Conservation (phyloP, 2,888 invertebrate species). For the Muschampia plurimacula region DNA sequence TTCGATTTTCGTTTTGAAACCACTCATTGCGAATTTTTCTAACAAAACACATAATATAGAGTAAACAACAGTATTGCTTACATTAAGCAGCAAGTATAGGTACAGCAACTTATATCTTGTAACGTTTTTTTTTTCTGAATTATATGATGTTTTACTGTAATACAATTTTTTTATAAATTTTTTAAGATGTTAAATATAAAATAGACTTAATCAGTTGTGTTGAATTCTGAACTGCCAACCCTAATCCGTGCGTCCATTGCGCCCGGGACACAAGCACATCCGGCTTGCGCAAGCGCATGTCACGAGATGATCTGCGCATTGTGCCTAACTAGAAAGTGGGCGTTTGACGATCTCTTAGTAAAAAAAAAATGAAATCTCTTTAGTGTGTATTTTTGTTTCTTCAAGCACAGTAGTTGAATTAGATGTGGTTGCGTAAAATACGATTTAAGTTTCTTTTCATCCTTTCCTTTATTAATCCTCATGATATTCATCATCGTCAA, state of each 20-base stretch:
- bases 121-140: too few species aligned
- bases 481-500: too few species aligned
- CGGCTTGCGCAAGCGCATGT: slow-evolving; percentile 67
- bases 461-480: neutral
- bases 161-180: too few species aligned
- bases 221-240: slow-evolving; percentile 14
- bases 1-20: neutral
- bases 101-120: too few species aligned
- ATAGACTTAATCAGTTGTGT: neutral
- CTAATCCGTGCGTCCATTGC: slow-evolving; percentile 21
- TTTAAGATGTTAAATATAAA: neutral
- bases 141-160: too few species aligned
- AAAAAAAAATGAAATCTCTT: slow-evolving; percentile 37
- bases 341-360: slow-evolving; percentile 30
- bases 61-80: too few species aligned
- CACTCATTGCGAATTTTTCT: too few species aligned
- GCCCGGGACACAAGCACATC: slow-evolving; percentile 50
- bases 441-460: neutral
- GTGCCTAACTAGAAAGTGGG: slow-evolving; percentile 46
- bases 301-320: slow-evolving; percentile 46
- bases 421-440: neutral
- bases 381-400: neutral
- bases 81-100: too few species aligned
- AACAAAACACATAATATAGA: too few species aligned
- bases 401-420: neutral